phyloP scores from a whole-genome alignment of 2,888 invertebrate species.

The Polyommatus iphigenia region DNA sequence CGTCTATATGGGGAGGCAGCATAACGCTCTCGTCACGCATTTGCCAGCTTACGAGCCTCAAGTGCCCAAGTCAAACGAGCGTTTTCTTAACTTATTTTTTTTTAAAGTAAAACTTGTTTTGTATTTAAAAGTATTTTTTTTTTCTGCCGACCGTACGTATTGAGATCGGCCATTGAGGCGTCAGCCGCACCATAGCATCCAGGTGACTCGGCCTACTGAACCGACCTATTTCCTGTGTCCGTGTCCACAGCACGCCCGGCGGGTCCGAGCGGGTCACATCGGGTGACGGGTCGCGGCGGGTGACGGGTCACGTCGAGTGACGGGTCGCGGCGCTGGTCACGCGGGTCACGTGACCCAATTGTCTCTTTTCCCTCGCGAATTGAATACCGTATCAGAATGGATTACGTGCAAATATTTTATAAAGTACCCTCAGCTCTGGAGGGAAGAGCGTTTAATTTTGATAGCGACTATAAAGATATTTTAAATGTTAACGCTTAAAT shows the following conservation, averaged over 20 bases:
- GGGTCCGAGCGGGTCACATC: background rate
- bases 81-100: no score
- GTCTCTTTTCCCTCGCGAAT: background rate
- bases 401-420: background rate
- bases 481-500: no score
- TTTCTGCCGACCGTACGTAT: background rate
- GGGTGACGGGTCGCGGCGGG: background rate
- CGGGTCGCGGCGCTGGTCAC: background rate
- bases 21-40: no score
- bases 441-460: no score
- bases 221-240: conserved; percentile 37
- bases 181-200: conserved; percentile 32
- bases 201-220: conserved; percentile 39
- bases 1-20: no score
- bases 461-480: no score
- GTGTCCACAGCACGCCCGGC: conserved; percentile 8
- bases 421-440: background rate
- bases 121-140: background rate
- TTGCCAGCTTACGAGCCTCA: no score
- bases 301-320: background rate
- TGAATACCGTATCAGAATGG: background rate
- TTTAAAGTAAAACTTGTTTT: background rate
- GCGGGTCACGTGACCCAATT: background rate
- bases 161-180: background rate
- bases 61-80: no score